Percentiles rank a stretch among this genome's conserved stretches.
These are phyloP conservation scores for Sebastes itinus DNA, from an alignment of 2,797 vertebrate species.

Conservation along the genomic window DNA sequence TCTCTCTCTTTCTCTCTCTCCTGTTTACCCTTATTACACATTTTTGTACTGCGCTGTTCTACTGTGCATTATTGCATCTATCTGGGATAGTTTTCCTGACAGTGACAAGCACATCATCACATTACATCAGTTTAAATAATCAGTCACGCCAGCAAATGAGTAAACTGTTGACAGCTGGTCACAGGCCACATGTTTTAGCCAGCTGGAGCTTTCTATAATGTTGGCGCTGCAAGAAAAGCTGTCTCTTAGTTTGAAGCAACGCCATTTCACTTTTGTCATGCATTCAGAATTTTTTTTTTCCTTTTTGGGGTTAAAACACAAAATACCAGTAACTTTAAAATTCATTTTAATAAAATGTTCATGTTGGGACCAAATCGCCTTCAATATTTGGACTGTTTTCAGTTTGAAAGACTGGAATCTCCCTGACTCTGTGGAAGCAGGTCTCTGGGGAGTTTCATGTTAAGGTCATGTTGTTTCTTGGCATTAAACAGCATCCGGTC, in stretches of 20 bases:
- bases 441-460: conserved; percentile 33
- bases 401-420: conserved; percentile 29
- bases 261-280: not conserved
- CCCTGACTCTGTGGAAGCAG: not conserved
- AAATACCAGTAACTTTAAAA: not conserved
- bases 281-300: not conserved
- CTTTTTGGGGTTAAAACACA: not conserved
- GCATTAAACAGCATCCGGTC: conserved; percentile 31
- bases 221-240: conserved; percentile 10
- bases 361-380: not conserved
- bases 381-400: conserved; percentile 4
- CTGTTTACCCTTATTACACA: not conserved
- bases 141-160: conserved; percentile 26
- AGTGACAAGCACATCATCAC: conserved; percentile 11
- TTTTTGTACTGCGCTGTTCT: not conserved
- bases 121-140: conserved; percentile 40
- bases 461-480: conserved; percentile 21
- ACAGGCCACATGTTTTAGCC: conserved; percentile 43
- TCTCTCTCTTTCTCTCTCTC: conserved; percentile 1
- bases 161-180: conserved; percentile 40
- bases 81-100: conserved; percentile 5
- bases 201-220: conserved; percentile 29
- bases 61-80: not conserved
- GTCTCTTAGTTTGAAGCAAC: not conserved
- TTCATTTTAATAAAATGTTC: not conserved